Evolutionary conservation across 2,888 invertebrate genomes (phyloP), one percentile per base, ranked within the genome.

Genomic region (Stegana nigrithorax): DNA sequence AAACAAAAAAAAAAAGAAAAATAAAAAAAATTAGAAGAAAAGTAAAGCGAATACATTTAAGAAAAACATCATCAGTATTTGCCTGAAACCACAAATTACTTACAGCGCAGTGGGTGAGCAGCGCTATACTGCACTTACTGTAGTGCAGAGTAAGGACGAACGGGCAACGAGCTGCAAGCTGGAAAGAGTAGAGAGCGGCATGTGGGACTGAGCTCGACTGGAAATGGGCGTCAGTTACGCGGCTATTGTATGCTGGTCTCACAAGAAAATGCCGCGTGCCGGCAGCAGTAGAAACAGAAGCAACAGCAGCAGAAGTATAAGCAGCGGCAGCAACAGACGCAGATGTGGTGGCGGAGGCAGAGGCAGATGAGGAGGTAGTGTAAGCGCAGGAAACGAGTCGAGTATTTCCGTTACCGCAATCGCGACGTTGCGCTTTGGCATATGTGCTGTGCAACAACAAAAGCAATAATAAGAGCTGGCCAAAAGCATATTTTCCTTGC

Each of bases 11-110:
- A 26, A 10, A 25, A 44, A 17, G 17, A 27, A 44, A 12, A 44
- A 55, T 25, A 21, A n/a, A 56, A 17, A 39, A 27, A 27, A 25
- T n/a, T 14, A 50, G 25, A 59, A 19, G 42, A 55, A 66, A n/a
- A n/a, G n/a, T n/a, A n/a, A n/a, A n/a, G n/a, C n/a, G 58, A 67
- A 65, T 72, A 74, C 75, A 74, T 76, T 78, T 78, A 78, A 78
- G 75, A 73, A 76, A 76, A 75, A 78, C 76, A 78, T 78, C 78
- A 76, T 74, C 78, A 74, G 72, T 71, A 75, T 77, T 77, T 78
- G 76, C 78, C 78, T 72, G 78, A 74, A 77, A 77, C 76, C 76
- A 78, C 76, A 77, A 77, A 77, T 77, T 77, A 77, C 76, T 77
- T 77, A 78, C 78, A 76, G 69, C 70, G 75, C 77, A 75, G n/a